Conservation (phyloP, 2,888 invertebrate genomes). For the Stenodema calcarata region DNA sequence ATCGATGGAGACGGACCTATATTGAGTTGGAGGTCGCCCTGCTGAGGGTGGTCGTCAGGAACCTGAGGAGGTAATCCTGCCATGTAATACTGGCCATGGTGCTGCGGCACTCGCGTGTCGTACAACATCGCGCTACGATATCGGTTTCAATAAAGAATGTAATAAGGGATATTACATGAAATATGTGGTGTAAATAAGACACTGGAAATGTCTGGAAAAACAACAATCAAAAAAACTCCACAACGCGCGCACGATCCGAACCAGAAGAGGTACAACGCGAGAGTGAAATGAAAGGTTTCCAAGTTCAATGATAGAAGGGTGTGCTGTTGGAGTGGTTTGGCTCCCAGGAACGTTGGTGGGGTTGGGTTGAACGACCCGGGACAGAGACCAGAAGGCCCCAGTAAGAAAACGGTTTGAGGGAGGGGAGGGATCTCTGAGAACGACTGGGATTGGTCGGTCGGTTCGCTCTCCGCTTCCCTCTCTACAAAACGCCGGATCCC, state of each 20-base stretch:
- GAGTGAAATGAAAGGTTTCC: conserved; percentile 57
- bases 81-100: conserved; percentile 50
- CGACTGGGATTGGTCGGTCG: background rate
- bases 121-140: conserved; percentile 47
- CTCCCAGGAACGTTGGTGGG: conserved; percentile 59
- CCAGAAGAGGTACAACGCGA: conserved; percentile 61
- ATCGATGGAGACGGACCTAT: conserved; percentile 47
- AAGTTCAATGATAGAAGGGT: conserved; percentile 56
- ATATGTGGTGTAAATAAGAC: background rate
- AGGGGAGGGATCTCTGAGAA: conserved; percentile 45
- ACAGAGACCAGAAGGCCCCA: conserved; percentile 23
- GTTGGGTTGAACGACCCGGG: conserved; percentile 35
- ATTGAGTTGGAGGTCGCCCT: conserved; percentile 50
- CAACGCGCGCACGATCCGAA: conserved; percentile 56
- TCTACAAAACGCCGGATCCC: conserved; percentile 66
- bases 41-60: conserved; percentile 47
- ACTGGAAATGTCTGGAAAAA: conserved; percentile 3
- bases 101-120: conserved; percentile 53
- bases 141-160: background rate
- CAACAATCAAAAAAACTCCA: background rate
- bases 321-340: conserved; percentile 58
- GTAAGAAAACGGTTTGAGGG: conserved; percentile 21
- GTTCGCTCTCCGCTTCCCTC: conserved; percentile 52
- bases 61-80: conserved; percentile 51
- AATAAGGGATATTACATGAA: background rate